A percentile compares a stretch with the other conserved stretches of the same genome.
Evolutionary conservation across 2,113 vertebrate species (phyloP).

Genomic region (Protobothrops mucrosquamatus): DNA sequence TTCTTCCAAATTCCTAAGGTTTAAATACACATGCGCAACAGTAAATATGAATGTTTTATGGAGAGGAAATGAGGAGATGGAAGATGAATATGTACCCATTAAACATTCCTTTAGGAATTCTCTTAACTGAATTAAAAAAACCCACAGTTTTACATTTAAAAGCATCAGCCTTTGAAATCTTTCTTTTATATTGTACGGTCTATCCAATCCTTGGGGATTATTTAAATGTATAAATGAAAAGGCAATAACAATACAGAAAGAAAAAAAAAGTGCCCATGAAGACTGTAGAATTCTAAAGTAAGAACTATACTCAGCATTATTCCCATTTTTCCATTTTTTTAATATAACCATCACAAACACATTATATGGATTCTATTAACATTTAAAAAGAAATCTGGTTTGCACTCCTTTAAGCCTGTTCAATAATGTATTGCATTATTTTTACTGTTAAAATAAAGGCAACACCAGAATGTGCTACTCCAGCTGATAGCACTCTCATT

Average conservation of each 20-base stretch:
- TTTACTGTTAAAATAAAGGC: constrained; percentile 26
- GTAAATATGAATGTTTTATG: not conserved
- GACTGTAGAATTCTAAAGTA: constrained; percentile 4
- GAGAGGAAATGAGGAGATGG: not conserved
- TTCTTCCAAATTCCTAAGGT: not conserved
- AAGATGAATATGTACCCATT: not conserved
- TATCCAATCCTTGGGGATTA: not conserved
- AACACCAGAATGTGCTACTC: constrained; percentile 28
- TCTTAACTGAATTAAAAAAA: not conserved
- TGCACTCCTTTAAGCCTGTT: constrained; percentile 35
- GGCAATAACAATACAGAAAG: not conserved
- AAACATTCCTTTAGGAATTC: not conserved
- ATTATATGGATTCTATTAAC: constrained; percentile 45
- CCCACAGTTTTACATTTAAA: not conserved
- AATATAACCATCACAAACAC: constrained; percentile 14
- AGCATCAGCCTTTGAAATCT: not conserved
- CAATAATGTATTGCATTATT: constrained; percentile 44
- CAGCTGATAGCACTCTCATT: constrained; percentile 28
- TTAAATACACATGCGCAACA: not conserved
- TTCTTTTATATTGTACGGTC: not conserved
- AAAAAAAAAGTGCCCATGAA: not conserved
- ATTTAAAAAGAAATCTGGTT: constrained; percentile 41
- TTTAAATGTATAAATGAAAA: not conserved
- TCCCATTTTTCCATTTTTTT: constrained; percentile 25
- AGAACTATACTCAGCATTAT: constrained; percentile 18